A percentile compares a stretch with the other conserved stretches of the same genome.
Evolutionary conservation across 2,113 vertebrate genomes (phyloP).

Genomic region (Corvus moneduloides): DNA sequence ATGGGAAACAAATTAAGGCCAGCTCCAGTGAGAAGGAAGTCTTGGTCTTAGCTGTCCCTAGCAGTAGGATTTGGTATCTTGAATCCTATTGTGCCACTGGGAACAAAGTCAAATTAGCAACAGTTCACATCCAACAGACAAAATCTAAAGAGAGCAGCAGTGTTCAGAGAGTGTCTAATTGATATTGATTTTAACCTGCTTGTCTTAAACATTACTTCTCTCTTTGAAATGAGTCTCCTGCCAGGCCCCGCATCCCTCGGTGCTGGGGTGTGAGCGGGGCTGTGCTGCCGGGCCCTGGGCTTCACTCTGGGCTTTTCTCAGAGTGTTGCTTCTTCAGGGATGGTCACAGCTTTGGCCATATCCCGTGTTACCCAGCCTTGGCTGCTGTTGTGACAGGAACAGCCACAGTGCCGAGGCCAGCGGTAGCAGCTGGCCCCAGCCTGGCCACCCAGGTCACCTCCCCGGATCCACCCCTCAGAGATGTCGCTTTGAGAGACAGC

Average conservation of each 20-base stretch:
- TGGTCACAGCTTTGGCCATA: not conserved
- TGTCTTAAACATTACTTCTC: not conserved
- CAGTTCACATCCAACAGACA: constrained; percentile 42
- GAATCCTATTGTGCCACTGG: not conserved
- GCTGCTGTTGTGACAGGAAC: not conserved
- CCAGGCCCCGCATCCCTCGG: rapidly evolving
- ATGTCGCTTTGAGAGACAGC: not conserved
- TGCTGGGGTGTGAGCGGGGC: not conserved
- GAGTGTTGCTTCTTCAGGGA: not conserved
- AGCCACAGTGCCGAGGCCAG: not conserved
- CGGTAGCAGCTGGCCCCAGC: not conserved
- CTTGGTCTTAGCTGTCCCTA: not conserved
- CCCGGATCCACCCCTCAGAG: not conserved
- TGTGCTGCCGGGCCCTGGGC: rapidly evolving
- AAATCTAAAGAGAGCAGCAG: constrained; percentile 54
- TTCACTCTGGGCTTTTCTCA: not conserved
- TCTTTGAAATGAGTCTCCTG: not conserved
- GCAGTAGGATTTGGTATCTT: not conserved
- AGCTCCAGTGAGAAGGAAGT: not conserved
- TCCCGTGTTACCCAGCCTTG: rapidly evolving
- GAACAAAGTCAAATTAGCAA: constrained; percentile 44
- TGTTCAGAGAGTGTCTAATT: constrained; percentile 55
- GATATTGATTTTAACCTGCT: constrained; percentile 59
- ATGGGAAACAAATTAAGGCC: not conserved
- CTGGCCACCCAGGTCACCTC: not conserved